Evolutionary conservation across 2,797 vertebrate genomes (phyloP).

Genomic region (Bovichtus diacanthus): DNA sequence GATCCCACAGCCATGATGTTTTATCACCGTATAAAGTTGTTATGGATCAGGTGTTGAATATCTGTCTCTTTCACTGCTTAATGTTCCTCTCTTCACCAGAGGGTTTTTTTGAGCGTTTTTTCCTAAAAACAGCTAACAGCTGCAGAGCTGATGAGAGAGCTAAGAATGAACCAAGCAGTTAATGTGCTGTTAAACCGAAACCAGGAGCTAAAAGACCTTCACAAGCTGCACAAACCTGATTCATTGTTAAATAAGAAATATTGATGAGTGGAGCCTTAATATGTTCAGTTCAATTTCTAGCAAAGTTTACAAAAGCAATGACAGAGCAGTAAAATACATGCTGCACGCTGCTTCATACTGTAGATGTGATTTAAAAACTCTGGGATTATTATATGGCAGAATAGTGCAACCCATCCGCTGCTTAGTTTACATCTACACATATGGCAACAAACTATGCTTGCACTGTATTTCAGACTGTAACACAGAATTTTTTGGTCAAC

Average conservation of each 20-base stretch:
- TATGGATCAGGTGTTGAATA: too few relatives aligned
- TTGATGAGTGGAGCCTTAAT: neutral
- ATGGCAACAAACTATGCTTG: neutral
- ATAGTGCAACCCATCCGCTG: neutral
- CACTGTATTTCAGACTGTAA: neutral
- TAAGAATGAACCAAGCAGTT: neutral
- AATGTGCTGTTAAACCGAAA: neutral
- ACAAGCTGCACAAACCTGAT: neutral
- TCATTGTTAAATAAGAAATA: neutral
- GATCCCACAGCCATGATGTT: too few relatives aligned
- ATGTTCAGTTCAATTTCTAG: too few relatives aligned
- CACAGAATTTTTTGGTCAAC: neutral
- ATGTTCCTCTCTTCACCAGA: neutral
- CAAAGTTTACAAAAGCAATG: neutral
- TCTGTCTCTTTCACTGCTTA: neutral
- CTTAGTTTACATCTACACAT: neutral
- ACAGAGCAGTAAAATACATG: neutral
- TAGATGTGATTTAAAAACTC: neutral
- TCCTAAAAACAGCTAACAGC: too few relatives aligned
- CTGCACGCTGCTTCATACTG: neutral
- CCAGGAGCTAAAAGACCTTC: neutral
- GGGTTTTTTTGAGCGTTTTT: too few relatives aligned
- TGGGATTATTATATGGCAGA: neutral
- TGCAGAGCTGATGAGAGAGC: neutral
- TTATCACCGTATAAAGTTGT: too few relatives aligned